These are phyloP conservation scores for Trichopoda pennipes DNA, from an alignment of 2,888 invertebrate species.

Conservation along the genomic window DNA sequence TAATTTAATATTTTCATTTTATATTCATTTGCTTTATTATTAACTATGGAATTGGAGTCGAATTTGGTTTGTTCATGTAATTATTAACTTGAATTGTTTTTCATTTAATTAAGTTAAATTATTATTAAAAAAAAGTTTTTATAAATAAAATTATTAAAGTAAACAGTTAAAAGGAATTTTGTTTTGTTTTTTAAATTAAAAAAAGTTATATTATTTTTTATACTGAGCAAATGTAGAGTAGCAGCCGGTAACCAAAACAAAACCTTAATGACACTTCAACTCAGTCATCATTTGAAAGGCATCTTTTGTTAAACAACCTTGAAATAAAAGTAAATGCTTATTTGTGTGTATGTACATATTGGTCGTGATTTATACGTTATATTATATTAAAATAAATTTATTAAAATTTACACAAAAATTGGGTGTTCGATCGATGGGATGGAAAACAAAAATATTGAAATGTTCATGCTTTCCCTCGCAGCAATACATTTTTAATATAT, in stretches of 20 bases:
- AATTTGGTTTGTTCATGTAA: background rate
- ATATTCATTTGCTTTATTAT: background rate
- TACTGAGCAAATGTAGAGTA: background rate
- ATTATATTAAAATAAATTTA: too few species aligned
- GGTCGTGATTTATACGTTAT: too few species aligned
- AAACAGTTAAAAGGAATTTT: too few species aligned
- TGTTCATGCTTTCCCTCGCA: too few species aligned
- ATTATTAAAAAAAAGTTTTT: background rate
- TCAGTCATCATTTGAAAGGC: slow-evolving; percentile 23
- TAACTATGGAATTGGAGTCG: background rate
- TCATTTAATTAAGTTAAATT: background rate
- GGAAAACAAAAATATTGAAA: too few species aligned
- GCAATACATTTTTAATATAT: too few species aligned
- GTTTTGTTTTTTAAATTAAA: too few species aligned
- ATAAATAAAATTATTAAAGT: too few species aligned
- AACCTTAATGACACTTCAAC: slow-evolving; percentile 24
- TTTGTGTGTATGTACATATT: too few species aligned
- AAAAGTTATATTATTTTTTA: background rate
- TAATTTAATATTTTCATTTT: background rate
- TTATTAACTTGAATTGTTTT: background rate
- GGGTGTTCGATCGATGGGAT: too few species aligned
- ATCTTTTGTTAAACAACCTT: slow-evolving; percentile 1
- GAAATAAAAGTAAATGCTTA: background rate
- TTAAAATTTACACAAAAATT: too few species aligned
- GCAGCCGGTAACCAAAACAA: slow-evolving; percentile 1